Base-by-base conservation (phyloP, 1,140 invertebrate species). In the Cydia fagiglandana region DNA sequence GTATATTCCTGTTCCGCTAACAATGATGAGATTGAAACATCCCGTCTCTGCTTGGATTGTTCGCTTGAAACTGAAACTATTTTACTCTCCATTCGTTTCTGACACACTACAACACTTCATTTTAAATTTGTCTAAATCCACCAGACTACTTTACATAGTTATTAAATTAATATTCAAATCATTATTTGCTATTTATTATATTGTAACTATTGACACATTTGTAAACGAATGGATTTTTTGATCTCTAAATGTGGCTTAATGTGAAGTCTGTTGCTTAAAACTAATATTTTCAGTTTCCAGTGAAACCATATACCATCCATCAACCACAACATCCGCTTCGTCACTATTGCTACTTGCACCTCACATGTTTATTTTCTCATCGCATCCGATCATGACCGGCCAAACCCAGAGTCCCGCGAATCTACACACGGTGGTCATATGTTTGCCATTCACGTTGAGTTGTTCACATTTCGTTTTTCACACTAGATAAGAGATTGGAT, bases 381-480 rank as follows among this genome's bases (percentile, higher is more conserved):
- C 30, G 12, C 64, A 1, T n/a, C 53, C 6, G 2, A n/a, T 15
- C 47, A 15, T 5, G 47, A 50, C 47, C 15, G 47, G 9, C 10
- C 7, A 10, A 13, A 78, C 75, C 64, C 86, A 77, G 86, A 89
- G 90, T 91, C 89, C 89, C 90, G 91, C 91, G 91, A 93, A 91
- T 91, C 84, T 85, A 92, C 86, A 91, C 90, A 92, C 91, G 91
- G 91, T 92, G 90, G 90, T 92, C 91, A 92, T 92, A 92, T 92
- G 91, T 92, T 91, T 91, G 86, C 81, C 88, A 88, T 90, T 85
- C 85, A 90, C 86, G 78, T 91, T 92, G 80, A 87, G 84, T 92
- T 88, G 80, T 88, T 91, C 87, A 90, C 87, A 88, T 90, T 91
- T 88, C 78, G 82, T 88, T 86, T 85, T 84, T 82, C 86, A 89